phyloP scores from a whole-genome alignment of 2,888 invertebrate genomes.

The Carabus problematicus region DNA sequence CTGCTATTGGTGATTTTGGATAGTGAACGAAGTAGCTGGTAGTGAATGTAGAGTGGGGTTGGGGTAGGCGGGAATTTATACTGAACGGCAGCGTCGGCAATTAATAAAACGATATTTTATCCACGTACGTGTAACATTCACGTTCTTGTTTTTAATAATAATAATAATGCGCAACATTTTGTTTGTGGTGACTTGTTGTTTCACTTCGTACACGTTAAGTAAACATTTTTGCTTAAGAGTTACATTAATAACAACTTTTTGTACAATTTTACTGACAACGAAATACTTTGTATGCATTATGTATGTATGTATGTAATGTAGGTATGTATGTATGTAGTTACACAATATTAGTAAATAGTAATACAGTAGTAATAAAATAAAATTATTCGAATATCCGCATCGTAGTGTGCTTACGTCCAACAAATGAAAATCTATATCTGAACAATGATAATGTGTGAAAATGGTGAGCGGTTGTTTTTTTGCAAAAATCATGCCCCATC shows the following conservation, averaged over 20 bases:
- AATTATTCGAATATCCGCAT: conserved; percentile 32
- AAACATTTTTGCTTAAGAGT: conserved; percentile 39
- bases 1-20: too few species aligned
- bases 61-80: too few species aligned
- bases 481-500: too few species aligned
- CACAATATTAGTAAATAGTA: conserved; percentile 22
- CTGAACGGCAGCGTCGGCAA: not conserved
- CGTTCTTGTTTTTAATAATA: conserved; percentile 14
- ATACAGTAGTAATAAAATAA: conserved; percentile 33
- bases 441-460: too few species aligned
- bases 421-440: conserved; percentile 21
- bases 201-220: conserved; percentile 34
- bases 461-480: too few species aligned
- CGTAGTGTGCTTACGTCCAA: conserved; percentile 36
- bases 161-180: conserved; percentile 21
- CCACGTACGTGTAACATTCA: conserved; percentile 20
- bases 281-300: conserved; percentile 22
- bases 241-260: conserved; percentile 40
- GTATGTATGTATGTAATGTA: too few species aligned
- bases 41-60: too few species aligned
- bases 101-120: conserved; percentile 3
- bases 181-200: conserved; percentile 16
- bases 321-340: conserved; percentile 16
- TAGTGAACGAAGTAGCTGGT: too few species aligned
- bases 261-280: conserved; percentile 38